Percentiles rank a stretch among this genome's conserved stretches.
Evolutionary conservation across 1,140 invertebrate genomes (phyloP).

Genomic region (Diuraphis noxia): DNA sequence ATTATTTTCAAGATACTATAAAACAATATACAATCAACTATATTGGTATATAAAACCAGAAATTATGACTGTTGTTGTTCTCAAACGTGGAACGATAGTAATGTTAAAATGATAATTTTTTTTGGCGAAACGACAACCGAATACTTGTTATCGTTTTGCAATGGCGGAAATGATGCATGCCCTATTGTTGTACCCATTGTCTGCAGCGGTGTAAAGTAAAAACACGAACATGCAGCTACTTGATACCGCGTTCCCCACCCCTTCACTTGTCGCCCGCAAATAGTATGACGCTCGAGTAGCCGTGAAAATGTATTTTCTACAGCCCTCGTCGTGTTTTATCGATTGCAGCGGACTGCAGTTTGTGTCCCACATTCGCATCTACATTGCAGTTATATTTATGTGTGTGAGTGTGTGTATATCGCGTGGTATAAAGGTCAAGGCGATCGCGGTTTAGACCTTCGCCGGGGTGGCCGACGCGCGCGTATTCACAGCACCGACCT

Average conservation of each 20-base stretch:
- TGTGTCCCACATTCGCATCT: not conserved
- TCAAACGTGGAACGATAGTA: no score
- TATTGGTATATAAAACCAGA: no score
- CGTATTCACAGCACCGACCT: not conserved
- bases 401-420: not conserved
- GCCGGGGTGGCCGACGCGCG: not conserved
- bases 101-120: no score
- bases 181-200: no score
- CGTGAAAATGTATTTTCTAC: not conserved
- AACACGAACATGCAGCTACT: not conserved
- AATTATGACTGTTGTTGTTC: no score
- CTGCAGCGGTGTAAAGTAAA: no score
- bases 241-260: no score
- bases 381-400: not conserved
- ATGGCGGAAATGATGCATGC: no score
- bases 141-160: no score
- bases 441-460: not conserved
- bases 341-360: not conserved
- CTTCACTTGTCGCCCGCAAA: not conserved
- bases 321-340: not conserved
- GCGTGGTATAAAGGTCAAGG: not conserved
- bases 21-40: no score
- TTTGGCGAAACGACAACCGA: no score
- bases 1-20: no score
- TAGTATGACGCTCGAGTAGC: not conserved